Percentiles rank a stretch among this genome's conserved stretches.
These are phyloP conservation scores for Myotis planiceps DNA, from an alignment of 2,797 vertebrate genomes.

Conservation along the genomic window DNA sequence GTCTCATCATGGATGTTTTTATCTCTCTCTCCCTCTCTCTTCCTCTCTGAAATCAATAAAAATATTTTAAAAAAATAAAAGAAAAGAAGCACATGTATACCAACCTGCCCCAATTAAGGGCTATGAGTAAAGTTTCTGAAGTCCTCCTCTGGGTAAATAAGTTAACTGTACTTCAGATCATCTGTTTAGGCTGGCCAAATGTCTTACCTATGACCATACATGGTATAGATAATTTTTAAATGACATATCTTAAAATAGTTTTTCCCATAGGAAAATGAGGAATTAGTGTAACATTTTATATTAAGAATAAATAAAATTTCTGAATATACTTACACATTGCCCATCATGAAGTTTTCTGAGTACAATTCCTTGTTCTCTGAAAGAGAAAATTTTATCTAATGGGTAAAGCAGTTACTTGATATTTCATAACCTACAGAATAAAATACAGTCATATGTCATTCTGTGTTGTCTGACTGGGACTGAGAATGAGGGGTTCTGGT, in stretches of 20 bases:
- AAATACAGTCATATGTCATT: not conserved
- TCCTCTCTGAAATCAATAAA: too few species aligned
- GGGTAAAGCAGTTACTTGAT: not conserved
- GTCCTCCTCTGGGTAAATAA: not conserved
- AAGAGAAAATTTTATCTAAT: conserved; percentile 32
- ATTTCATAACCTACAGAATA: not conserved
- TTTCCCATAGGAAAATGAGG: not conserved
- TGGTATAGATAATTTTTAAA: not conserved
- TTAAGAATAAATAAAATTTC: not conserved
- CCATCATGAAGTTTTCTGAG: conserved; percentile 56
- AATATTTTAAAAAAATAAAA: too few species aligned
- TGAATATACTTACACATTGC: conserved; percentile 19
- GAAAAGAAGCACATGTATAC: not conserved
- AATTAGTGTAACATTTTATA: not conserved
- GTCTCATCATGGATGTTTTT: too few species aligned
- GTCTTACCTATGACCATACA: not conserved
- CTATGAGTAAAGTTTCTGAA: not conserved
- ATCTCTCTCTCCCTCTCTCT: too few species aligned
- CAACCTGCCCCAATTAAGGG: not conserved
- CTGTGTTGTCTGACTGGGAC: not conserved
- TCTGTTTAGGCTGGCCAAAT: not conserved
- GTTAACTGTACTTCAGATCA: not conserved
- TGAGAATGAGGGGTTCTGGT: not conserved
- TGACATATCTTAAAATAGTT: not conserved
- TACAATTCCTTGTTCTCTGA: not conserved